Conservation (phyloP, 2,797 vertebrate genomes). For the Scomberomorus guttatus region DNA sequence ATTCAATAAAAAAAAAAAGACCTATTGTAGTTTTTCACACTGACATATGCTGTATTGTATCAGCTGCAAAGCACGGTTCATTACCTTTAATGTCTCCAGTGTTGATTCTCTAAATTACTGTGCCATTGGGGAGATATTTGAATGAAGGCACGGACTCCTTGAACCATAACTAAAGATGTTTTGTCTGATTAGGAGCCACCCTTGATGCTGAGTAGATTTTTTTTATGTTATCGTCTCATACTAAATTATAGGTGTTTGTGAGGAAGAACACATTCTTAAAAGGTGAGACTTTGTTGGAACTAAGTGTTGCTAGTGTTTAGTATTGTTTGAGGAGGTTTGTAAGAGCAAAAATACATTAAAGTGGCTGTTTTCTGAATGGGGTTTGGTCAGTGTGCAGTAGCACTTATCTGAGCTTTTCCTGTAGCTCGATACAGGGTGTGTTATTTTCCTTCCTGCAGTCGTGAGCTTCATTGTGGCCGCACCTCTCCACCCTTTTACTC, state of each 20-base stretch:
- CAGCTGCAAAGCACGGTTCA: neutral
- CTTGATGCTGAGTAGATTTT: no score
- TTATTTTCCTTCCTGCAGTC: conserved; percentile 13
- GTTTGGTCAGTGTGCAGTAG: neutral
- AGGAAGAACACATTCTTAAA: conserved; percentile 11
- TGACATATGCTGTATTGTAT: conserved; percentile 2
- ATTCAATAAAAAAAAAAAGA: neutral
- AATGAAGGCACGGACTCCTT: neutral
- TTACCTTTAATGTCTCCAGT: neutral
- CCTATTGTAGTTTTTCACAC: neutral
- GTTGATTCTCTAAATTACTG: conserved; percentile 6
- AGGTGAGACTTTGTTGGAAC: neutral
- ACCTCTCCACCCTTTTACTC: conserved; percentile 40
- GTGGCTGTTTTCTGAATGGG: neutral
- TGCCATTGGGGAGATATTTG: neutral
- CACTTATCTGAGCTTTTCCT: conserved; percentile 5
- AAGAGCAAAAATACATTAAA: neutral
- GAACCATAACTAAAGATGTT: neutral
- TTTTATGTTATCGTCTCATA: no score
- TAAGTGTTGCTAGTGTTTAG: neutral
- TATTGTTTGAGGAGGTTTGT: neutral
- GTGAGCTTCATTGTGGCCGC: conserved; percentile 16
- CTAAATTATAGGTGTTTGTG: neutral
- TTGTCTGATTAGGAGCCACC: neutral
- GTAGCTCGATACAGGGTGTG: neutral